Conservation (phyloP, 2,888 invertebrate genomes). For the Lycophotia porphyrea region DNA sequence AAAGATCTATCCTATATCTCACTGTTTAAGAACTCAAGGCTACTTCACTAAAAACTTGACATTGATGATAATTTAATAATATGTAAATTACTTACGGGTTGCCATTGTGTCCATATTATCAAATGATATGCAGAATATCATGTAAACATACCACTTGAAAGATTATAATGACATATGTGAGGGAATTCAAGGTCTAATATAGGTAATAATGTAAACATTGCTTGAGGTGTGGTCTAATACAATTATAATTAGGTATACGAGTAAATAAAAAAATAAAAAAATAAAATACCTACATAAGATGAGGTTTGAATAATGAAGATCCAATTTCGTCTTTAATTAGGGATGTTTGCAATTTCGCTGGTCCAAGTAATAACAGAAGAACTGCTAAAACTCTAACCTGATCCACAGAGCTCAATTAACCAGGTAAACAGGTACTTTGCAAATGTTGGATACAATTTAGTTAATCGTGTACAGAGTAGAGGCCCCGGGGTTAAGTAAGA, state of each 20-base stretch:
- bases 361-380: background rate
- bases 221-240: conserved; percentile 6
- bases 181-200: conserved; percentile 32
- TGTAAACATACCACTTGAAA: conserved; percentile 18
- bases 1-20: background rate
- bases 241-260: conserved; percentile 26
- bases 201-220: background rate
- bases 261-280: no score
- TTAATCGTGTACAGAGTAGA: background rate
- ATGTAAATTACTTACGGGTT: background rate
- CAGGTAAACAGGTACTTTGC: background rate
- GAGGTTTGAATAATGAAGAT: conserved; percentile 8
- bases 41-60: background rate
- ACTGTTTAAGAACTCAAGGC: background rate
- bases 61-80: conserved; percentile 7
- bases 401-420: conserved; percentile 5
- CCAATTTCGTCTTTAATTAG: background rate
- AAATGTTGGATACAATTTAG: background rate
- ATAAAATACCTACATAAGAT: no score
- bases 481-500: background rate
- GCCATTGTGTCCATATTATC: background rate
- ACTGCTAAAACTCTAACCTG: background rate
- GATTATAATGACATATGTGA: conserved; percentile 17
- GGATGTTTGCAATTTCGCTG: background rate
- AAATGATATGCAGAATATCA: conserved; percentile 20